Evolutionary conservation across 2,888 invertebrate species (phyloP).

Genomic region (Leptopilina syphax): DNA sequence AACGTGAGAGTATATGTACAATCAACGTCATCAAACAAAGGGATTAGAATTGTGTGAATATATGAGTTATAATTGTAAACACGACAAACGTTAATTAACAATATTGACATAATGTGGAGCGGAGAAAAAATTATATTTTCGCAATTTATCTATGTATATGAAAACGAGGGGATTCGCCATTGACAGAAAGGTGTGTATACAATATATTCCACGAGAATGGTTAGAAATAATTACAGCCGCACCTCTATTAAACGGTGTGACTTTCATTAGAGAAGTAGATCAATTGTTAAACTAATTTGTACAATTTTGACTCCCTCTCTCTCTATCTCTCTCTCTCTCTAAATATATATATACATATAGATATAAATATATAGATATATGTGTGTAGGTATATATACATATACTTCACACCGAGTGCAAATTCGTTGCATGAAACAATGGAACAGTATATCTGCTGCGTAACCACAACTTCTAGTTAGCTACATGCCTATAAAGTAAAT

Average conservation of each 20-base stretch:
- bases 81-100: constrained; percentile 20
- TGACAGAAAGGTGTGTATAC: background rate
- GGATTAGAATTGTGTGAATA: constrained; percentile 29
- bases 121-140: background rate
- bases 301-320: background rate
- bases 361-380: constrained; percentile 29
- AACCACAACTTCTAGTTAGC: constrained; percentile 39
- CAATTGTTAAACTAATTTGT: constrained; percentile 41
- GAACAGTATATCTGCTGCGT: constrained; percentile 38
- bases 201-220: constrained; percentile 31
- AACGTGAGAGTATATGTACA: background rate
- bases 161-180: background rate
- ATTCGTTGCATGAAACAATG: constrained; percentile 29
- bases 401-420: constrained; percentile 31
- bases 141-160: background rate
- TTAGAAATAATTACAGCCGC: constrained; percentile 41
- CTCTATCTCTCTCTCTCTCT: too few relatives aligned
- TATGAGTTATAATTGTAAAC: constrained; percentile 29
- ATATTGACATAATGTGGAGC: background rate
- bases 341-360: too few relatives aligned
- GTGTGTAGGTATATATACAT: constrained; percentile 13
- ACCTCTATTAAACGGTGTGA: constrained; percentile 26
- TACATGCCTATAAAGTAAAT: constrained; percentile 49
- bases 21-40: constrained; percentile 27
- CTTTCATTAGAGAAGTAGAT: constrained; percentile 39